These are phyloP conservation scores for Spinibarbus caldwelli DNA, from an alignment of 2,797 vertebrate species.

Conservation along the genomic window DNA sequence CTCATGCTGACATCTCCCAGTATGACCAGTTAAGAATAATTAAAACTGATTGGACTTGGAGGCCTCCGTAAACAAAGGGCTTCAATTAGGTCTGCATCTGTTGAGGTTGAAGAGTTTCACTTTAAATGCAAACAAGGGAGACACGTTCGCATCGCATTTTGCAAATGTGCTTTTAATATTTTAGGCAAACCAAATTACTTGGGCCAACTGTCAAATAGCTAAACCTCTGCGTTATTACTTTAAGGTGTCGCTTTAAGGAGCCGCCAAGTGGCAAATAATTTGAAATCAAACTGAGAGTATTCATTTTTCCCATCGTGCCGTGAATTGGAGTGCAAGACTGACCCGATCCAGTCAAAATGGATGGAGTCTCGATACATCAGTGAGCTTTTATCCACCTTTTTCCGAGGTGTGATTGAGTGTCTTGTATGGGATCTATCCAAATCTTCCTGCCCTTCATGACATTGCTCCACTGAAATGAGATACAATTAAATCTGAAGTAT, in stretches of 20 bases:
- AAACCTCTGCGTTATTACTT: neutral
- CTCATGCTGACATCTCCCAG: constrained; percentile 41
- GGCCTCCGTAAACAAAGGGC: constrained; percentile 31
- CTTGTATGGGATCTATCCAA: constrained; percentile 46
- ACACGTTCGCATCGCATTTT: neutral
- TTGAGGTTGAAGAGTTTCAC: constrained; percentile 14
- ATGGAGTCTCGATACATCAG: constrained; percentile 41
- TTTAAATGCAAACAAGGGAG: constrained; percentile 28
- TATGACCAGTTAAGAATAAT: constrained; percentile 51
- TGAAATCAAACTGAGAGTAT: constrained; percentile 1
- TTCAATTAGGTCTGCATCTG: constrained; percentile 44
- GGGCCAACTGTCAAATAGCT: constrained; percentile 19
- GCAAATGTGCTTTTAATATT: constrained; percentile 41
- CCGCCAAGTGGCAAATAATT: constrained; percentile 15
- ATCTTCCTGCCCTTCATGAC: constrained; percentile 53
- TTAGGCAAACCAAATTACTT: constrained; percentile 20
- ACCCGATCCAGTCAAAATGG: neutral
- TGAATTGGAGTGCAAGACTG: neutral
- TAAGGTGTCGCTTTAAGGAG: constrained; percentile 18
- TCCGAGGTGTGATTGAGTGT: constrained; percentile 51
- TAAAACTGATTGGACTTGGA: constrained; percentile 50
- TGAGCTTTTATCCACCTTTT: constrained; percentile 54
- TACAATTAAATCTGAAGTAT: constrained; percentile 56
- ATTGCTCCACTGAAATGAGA: constrained; percentile 50
- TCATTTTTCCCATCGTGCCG: neutral